phyloP scores from a whole-genome alignment of 2,888 invertebrate species.

The Tiphia femorata region DNA sequence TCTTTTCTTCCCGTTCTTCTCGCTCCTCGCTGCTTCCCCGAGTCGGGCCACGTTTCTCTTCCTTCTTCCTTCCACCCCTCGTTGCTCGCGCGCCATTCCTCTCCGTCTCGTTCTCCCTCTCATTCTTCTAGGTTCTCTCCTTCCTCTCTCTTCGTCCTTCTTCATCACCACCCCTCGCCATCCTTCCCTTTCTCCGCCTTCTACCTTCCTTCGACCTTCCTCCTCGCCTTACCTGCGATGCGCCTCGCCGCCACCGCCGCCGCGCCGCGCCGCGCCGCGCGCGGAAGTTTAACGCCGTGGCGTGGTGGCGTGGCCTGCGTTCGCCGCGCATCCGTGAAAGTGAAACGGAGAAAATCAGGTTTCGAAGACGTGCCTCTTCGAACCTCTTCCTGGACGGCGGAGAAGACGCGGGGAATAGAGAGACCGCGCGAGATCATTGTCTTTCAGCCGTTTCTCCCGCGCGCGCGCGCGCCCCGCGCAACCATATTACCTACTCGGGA shows the following conservation, averaged over 20 bases:
- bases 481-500: too few species aligned
- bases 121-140: neutral
- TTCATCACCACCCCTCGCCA: neutral
- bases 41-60: too few species aligned
- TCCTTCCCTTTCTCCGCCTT: slow-evolving; percentile 14
- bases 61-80: neutral
- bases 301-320: slow-evolving; percentile 29
- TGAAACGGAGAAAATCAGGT: slow-evolving; percentile 55
- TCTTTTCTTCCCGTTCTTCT: neutral
- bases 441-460: too few species aligned
- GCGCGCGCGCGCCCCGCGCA: too few species aligned
- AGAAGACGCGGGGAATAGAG: neutral
- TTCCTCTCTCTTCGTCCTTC: neutral
- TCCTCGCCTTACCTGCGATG: slow-evolving; percentile 12
- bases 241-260: neutral
- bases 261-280: slow-evolving; percentile 24
- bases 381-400: slow-evolving; percentile 25
- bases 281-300: slow-evolving; percentile 45
- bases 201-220: neutral
- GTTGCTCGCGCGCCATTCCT: neutral
- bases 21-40: neutral
- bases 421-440: neutral
- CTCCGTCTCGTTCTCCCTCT: neutral
- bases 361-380: slow-evolving; percentile 52
- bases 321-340: slow-evolving; percentile 50